Percentiles rank a stretch among this genome's conserved stretches.
Conservation (phyloP, 2,797 vertebrate species). For the Chromis chromis region DNA sequence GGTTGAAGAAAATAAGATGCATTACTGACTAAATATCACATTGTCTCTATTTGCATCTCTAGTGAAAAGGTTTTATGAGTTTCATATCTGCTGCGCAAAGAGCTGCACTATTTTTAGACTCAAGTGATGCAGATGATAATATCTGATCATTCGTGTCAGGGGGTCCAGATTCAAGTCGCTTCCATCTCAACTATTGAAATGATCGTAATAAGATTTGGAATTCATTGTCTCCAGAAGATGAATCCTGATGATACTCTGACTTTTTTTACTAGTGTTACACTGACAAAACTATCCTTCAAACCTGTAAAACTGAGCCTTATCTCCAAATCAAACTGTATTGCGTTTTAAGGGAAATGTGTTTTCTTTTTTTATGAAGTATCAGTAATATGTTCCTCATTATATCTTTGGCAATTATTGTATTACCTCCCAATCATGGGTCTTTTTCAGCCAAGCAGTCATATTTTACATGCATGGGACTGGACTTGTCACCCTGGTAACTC, state of each 20-base stretch:
- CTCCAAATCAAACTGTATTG: too few species aligned
- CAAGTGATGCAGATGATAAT: not conserved
- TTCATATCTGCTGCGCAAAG: not conserved
- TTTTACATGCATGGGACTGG: too few species aligned
- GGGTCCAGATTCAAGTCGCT: not conserved
- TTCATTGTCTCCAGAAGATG: not conserved
- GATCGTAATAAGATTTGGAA: not conserved
- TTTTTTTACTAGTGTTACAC: not conserved
- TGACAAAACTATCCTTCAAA: not conserved
- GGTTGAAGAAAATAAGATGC: not conserved
- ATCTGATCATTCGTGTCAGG: not conserved
- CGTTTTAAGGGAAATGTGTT: too few species aligned
- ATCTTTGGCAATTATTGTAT: too few species aligned
- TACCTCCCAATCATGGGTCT: too few species aligned
- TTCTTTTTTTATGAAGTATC: too few species aligned
- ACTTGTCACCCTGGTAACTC: too few species aligned
- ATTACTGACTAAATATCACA: not conserved
- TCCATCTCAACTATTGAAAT: not conserved
- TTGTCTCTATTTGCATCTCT: not conserved
- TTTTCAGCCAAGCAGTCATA: too few species aligned
- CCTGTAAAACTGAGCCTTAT: not conserved
- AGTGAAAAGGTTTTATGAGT: not conserved
- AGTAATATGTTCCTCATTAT: too few species aligned
- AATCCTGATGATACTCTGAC: not conserved
- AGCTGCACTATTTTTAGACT: slow-evolving; percentile 9